Conservation (phyloP, 2,888 invertebrate genomes). For the Athalia cordata region DNA sequence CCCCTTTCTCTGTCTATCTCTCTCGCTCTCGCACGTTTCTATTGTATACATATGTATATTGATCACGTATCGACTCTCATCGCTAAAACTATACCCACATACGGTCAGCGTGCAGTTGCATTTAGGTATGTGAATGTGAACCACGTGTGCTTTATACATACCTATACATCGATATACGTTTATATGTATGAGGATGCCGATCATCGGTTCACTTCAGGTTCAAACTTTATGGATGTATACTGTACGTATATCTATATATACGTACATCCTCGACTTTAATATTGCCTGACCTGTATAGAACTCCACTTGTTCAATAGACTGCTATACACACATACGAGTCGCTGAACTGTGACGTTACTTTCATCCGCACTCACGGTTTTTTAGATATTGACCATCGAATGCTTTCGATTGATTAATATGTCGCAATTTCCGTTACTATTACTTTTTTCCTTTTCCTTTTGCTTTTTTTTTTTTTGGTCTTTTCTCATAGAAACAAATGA, state of each 20-base stretch:
- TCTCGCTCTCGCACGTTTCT: not conserved
- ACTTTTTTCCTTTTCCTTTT: not conserved
- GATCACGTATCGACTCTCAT: not conserved
- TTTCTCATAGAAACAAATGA: too few relatives aligned
- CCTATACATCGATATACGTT: not conserved
- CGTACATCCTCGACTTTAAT: not conserved
- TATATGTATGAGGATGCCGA: not conserved
- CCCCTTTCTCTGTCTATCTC: not conserved
- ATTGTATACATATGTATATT: not conserved
- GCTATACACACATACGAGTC: not conserved
- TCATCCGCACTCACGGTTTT: not conserved
- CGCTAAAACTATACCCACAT: too few relatives aligned
- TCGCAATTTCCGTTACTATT: not conserved
- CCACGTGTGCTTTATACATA: too few relatives aligned
- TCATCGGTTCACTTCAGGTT: conserved; percentile 22
- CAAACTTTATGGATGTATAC: not conserved
- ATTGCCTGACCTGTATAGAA: conserved; percentile 37
- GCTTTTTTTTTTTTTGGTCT: not conserved
- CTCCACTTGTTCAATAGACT: not conserved
- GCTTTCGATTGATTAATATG: conserved; percentile 13
- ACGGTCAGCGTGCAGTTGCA: too few relatives aligned
- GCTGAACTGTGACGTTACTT: conserved; percentile 12
- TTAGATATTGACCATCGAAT: not conserved
- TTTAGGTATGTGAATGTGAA: too few relatives aligned
- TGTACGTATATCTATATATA: not conserved